Conservation (phyloP, 1,140 invertebrate species). For the Megalopta genalis region DNA sequence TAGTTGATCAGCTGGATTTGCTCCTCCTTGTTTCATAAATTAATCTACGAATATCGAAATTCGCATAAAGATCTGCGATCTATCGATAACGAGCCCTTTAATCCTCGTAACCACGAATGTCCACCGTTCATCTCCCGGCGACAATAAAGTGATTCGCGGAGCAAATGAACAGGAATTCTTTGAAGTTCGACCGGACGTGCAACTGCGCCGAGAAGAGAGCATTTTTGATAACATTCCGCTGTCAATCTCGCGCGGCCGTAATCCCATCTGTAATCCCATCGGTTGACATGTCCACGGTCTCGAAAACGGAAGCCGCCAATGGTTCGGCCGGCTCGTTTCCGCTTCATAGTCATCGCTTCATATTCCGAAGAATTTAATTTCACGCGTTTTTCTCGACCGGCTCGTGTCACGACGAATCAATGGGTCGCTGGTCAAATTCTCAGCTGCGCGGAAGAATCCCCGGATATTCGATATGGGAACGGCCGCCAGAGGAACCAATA, state of each 20-base stretch:
- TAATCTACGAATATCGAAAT: too few relatives aligned
- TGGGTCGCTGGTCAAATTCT: slow-evolving; percentile 27
- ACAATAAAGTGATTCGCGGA: not conserved
- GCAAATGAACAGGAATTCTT: not conserved
- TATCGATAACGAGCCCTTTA: too few relatives aligned
- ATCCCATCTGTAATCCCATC: not conserved
- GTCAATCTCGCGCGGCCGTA: slow-evolving; percentile 28
- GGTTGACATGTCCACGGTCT: not conserved
- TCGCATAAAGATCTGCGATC: too few relatives aligned
- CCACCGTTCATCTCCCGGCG: not conserved
- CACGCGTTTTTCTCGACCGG: slow-evolving; percentile 38
- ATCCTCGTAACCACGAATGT: too few relatives aligned
- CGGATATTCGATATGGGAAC: not conserved
- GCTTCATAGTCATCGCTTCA: slow-evolving; percentile 20
- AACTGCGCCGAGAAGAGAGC: not conserved
- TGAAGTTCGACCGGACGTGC: not conserved
- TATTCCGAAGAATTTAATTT: slow-evolving; percentile 68
- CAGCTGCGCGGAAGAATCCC: not conserved
- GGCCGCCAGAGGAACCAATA: not conserved
- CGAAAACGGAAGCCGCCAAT: not conserved
- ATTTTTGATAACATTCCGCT: slow-evolving; percentile 42
- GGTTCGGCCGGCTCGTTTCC: not conserved
- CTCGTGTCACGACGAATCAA: slow-evolving; percentile 35
- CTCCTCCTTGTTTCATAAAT: too few relatives aligned
- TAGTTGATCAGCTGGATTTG: too few relatives aligned